Percentiles rank a stretch among this genome's conserved stretches.
phyloP scores from a whole-genome alignment of 2,113 vertebrate species.

The Plecturocebus donacophilus region DNA sequence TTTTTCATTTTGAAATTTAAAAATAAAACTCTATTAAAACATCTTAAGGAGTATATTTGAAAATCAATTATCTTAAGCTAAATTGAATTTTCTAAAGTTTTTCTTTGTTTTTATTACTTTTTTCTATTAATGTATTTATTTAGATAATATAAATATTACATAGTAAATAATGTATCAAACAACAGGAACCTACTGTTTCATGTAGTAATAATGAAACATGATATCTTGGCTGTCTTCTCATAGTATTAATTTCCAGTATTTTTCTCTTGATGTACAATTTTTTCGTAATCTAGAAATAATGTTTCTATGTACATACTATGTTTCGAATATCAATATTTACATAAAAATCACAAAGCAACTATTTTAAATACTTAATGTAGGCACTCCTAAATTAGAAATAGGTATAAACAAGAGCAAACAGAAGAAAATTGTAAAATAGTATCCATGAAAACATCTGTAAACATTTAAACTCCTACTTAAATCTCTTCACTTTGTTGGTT shows the following conservation, averaged over 20 bases:
- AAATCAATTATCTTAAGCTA: not conserved
- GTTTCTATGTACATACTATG: not conserved
- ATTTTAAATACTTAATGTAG: not conserved
- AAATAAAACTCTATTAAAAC: not conserved
- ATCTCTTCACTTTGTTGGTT: not conserved
- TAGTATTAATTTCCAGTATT: not conserved
- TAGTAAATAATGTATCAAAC: not conserved
- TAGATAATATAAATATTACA: not conserved
- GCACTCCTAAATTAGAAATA: not conserved
- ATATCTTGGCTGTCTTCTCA: not conserved
- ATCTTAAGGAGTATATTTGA: not conserved
- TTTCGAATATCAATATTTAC: not conserved
- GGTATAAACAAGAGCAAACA: not conserved
- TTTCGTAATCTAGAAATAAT: not conserved
- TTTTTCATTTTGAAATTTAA: not conserved
- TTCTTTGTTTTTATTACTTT: not conserved
- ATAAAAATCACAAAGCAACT: not conserved
- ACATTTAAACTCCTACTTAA: not conserved
- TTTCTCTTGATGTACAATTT: not conserved
- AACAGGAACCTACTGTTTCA: not conserved
- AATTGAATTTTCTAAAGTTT: not conserved
- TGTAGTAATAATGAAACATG: not conserved
- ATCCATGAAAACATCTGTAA: constrained; percentile 9
- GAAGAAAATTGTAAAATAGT: constrained; percentile 32
- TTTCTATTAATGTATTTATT: not conserved